Conservation (phyloP, 2,797 vertebrate genomes). For the Lepilemur ruficaudatus region DNA sequence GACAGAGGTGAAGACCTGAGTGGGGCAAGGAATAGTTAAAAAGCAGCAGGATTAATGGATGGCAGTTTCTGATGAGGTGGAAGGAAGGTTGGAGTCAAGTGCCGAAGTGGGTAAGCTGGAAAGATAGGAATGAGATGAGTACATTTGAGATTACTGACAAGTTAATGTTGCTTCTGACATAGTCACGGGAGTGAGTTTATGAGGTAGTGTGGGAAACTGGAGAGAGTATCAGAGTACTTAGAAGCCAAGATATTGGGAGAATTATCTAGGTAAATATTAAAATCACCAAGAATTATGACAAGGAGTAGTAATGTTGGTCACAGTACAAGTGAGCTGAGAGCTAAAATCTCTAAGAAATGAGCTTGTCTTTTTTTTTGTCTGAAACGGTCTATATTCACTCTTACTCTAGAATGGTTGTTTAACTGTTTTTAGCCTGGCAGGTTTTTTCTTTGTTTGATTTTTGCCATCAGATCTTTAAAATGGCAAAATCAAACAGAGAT, state of each 20-base stretch:
- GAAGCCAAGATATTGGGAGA: neutral
- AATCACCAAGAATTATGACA: neutral
- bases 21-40: neutral
- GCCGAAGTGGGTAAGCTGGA: neutral
- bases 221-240: neutral
- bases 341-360: neutral
- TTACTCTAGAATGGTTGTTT: neutral
- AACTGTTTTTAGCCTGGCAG: neutral
- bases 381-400: neutral
- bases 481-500: neutral
- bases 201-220: neutral
- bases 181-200: neutral
- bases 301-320: neutral
- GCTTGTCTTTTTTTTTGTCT: neutral
- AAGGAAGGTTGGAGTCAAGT: neutral
- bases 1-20: neutral
- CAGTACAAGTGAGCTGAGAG: neutral
- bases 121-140: neutral
- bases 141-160: neutral
- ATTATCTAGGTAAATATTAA: neutral
- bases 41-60: neutral
- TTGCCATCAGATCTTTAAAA: neutral
- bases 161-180: neutral
- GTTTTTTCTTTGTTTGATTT: neutral
- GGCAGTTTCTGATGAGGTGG: neutral